These are phyloP conservation scores for Cheilosia grossa DNA, from an alignment of 2,888 invertebrate species.

Conservation along the genomic window DNA sequence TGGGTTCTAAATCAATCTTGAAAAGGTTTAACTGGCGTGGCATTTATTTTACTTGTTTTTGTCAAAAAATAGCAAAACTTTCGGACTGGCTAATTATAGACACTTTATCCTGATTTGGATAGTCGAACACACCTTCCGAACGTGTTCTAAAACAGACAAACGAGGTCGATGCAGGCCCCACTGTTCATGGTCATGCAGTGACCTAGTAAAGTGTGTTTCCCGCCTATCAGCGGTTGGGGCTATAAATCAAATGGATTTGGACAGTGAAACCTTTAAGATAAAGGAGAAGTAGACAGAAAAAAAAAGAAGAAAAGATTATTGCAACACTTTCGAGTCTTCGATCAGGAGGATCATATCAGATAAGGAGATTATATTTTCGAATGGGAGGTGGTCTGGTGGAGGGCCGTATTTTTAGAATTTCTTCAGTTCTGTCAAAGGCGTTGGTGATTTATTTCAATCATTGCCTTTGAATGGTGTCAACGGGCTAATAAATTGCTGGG, in stretches of 20 bases:
- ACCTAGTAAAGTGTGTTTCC: not conserved
- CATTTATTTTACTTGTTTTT: not conserved
- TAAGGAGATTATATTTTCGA: not conserved
- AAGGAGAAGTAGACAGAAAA: not conserved
- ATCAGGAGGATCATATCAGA: slow-evolving; percentile 3
- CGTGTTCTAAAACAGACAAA: not conserved
- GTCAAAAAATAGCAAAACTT: not conserved
- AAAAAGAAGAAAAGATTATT: not conserved
- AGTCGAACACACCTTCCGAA: not conserved
- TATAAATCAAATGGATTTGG: slow-evolving; percentile 2
- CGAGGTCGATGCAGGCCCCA: not conserved
- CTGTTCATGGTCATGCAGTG: not conserved
- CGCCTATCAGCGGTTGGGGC: not conserved
- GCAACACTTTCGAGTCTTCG: not conserved
- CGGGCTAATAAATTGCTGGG: too few relatives aligned
- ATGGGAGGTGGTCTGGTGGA: not conserved
- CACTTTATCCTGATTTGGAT: not conserved
- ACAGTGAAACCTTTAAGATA: not conserved
- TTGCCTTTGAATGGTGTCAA: too few relatives aligned
- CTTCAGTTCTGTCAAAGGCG: not conserved
- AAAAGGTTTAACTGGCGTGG: not conserved
- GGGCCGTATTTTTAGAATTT: not conserved
- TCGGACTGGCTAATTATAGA: not conserved
- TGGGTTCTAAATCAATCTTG: not conserved
- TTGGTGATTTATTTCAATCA: too few relatives aligned